Conservation (phyloP, 2,888 invertebrate genomes). For the Lasioglossum figueresi region DNA sequence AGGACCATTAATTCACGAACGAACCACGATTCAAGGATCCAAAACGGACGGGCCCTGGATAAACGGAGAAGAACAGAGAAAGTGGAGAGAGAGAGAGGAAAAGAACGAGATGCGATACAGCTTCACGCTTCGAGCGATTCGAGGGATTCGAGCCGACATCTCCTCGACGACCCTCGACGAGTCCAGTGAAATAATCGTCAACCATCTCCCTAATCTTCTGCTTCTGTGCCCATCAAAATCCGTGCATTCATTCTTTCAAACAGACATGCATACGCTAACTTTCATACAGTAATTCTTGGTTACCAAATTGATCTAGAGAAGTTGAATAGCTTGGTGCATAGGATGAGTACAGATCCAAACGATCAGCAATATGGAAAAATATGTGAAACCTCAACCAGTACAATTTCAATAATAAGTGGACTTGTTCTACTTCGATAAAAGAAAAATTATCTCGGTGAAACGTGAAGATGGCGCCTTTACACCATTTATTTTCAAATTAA, state of each 20-base stretch:
- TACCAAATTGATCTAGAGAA: too few species aligned
- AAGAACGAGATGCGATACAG: neutral
- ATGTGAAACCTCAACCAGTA: neutral
- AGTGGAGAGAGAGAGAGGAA: neutral
- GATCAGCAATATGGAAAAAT: too few species aligned
- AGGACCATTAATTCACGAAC: conserved; percentile 30
- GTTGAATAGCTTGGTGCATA: too few species aligned
- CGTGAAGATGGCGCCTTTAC: too few species aligned
- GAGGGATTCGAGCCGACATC: conserved; percentile 5
- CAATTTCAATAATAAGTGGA: neutral
- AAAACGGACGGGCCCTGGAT: conserved; percentile 8
- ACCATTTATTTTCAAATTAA: neutral
- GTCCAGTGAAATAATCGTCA: neutral
- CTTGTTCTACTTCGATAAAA: too few species aligned
- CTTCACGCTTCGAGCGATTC: conserved; percentile 16
- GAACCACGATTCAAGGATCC: conserved; percentile 30
- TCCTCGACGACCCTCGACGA: neutral
- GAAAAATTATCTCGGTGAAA: too few species aligned
- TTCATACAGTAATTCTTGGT: too few species aligned
- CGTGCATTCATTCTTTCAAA: neutral
- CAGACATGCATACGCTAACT: too few species aligned
- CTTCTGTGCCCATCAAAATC: neutral
- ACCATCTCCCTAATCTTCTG: neutral
- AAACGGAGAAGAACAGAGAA: neutral
- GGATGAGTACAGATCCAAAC: too few species aligned